Percentiles rank a stretch among this genome's conserved stretches.
phyloP scores from a whole-genome alignment of 1,140 invertebrate species.

The Cotesia vestalis region DNA sequence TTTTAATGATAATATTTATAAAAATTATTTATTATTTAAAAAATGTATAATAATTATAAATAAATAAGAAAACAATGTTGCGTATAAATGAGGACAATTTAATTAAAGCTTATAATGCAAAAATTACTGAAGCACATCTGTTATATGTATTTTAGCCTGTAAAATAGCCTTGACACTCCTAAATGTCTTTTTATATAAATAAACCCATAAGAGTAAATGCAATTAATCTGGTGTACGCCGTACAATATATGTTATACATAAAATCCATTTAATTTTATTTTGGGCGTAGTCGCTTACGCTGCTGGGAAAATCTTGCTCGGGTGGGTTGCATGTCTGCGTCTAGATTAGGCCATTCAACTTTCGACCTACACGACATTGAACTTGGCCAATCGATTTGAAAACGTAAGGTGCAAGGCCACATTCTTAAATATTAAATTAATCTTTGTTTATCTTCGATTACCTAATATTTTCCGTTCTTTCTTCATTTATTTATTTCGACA shows the following conservation, averaged over 20 bases:
- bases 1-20: no score
- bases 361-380: conserved; percentile 32
- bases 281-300: not conserved
- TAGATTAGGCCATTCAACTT: conserved; percentile 20
- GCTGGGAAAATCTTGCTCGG: not conserved
- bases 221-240: no score
- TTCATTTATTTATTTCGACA: not conserved
- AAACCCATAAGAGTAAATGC: not conserved
- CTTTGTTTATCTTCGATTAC: not conserved
- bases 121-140: conserved; percentile 12
- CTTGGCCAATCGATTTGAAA: conserved; percentile 26
- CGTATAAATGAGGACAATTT: conserved; percentile 9
- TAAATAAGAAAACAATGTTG: not conserved
- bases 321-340: not conserved
- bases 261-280: not conserved
- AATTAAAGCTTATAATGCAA: not conserved
- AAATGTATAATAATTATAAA: conserved; percentile 2
- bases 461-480: not conserved
- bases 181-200: not conserved
- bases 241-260: not conserved
- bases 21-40: no score
- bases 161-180: conserved; percentile 13
- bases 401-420: conserved; percentile 12
- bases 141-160: not conserved
- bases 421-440: not conserved